Evolutionary conservation across 2,113 vertebrate genomes (phyloP), one percentile per base, ranked within the genome.

Genomic region (Leuciscus idus): DNA sequence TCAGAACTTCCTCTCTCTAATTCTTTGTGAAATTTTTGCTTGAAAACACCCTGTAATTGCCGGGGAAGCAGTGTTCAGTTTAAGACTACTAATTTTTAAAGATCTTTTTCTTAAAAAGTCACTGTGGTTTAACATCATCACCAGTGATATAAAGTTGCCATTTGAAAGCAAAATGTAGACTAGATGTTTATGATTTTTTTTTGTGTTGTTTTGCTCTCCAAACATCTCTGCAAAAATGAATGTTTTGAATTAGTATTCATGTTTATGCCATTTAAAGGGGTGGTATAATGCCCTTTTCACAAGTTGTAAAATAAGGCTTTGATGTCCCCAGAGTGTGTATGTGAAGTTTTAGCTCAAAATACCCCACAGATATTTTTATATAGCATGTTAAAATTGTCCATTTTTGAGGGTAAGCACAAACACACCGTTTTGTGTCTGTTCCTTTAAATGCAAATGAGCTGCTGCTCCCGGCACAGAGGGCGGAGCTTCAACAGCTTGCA

Each of bases 31-130:
- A 46, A 36, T 46, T 7, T 68, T 39, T 43, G 30, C 52, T 36
- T 36, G 28, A 78, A 78, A 78, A 59, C 55, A 59, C 4, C 55
- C 50, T 21, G 12, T 78, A 78, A 78, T 78, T 78, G 52, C 52
- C 30, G 19, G 12, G 33, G 21, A 80, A 36, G 57, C 52, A 59
- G 26, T 78, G 76, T 39, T 78, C 30, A 39, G 46, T 57, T 77
- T 39, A 30, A 79, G 26, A 57, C 8, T 62, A 43, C 50, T 74
- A 80, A 26, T 15, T 15, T 39, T n/a, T 6, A 43, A 78, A 26
- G 72, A 26, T 21, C n/a, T 9, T 43, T 43, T 80, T 13, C 8
- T 62, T 12, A 62, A 80, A 61, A 13, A 23, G 62, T 80, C 12
- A 26, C 13, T 36, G 10, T 80, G 33, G 10, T 80, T 43, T 43